These are phyloP conservation scores for Stichopus chloronotus DNA, from an alignment of 35 echinoderm and acorn worm species.

Conservation along the genomic window DNA sequence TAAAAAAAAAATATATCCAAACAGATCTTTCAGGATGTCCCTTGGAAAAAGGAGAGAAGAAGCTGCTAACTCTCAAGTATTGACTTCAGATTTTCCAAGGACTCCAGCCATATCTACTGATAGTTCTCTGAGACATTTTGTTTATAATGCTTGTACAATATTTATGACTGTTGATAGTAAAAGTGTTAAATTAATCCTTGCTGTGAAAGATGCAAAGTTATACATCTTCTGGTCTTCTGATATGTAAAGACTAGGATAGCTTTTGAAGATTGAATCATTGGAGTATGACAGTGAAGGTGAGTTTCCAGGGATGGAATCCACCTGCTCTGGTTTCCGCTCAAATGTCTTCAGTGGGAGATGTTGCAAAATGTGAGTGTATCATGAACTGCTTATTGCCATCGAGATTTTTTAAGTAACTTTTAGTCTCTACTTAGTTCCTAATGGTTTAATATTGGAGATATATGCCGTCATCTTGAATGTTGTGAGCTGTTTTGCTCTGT, in stretches of 20 bases:
- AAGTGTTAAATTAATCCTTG: slow-evolving; percentile 49
- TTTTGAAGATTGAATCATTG: not conserved
- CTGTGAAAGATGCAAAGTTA: not conserved
- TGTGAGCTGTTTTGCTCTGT: too few relatives aligned
- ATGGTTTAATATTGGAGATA: not conserved
- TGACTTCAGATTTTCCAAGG: too few relatives aligned
- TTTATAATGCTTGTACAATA: slow-evolving; percentile 47
- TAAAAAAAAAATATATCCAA: not conserved
- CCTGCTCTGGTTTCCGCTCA: not conserved
- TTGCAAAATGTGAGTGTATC: not conserved
- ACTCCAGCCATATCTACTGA: not conserved
- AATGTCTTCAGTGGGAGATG: not conserved
- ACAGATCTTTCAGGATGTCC: not conserved
- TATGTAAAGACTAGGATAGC: not conserved
- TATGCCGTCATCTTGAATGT: not conserved
- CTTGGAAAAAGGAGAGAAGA: not conserved
- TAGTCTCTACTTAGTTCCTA: not conserved
- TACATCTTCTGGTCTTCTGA: not conserved
- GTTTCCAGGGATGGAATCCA: not conserved
- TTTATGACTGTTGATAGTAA: slow-evolving; percentile 55
- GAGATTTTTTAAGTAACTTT: not conserved
- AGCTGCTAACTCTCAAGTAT: not conserved
- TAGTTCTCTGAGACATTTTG: not conserved
- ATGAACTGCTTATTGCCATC: not conserved
- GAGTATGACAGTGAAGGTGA: not conserved